phyloP scores from a whole-genome alignment of 2,113 vertebrate genomes.

The Mormyrus iriodes region DNA sequence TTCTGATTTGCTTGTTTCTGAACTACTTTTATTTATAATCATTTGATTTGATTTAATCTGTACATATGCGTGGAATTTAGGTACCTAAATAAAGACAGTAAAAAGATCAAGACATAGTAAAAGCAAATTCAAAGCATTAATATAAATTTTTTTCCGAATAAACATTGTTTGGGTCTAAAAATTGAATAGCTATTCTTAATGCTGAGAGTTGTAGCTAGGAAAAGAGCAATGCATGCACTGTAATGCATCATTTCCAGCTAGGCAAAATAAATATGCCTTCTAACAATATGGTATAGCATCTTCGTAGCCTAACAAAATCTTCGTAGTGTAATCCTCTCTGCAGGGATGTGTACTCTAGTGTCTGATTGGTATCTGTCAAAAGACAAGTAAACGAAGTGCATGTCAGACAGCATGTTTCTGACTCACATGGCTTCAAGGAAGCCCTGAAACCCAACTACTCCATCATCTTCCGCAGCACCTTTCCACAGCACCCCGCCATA shows the following conservation, averaged over 20 bases:
- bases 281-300: not conserved
- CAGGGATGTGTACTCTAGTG: not conserved
- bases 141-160: not conserved
- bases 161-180: not conserved
- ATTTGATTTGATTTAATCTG: not conserved
- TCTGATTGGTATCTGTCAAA: not conserved
- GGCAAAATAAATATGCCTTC: not conserved
- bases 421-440: not conserved
- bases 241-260: not conserved
- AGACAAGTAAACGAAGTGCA: not conserved
- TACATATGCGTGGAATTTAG: not conserved
- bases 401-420: not conserved
- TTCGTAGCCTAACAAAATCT: not conserved
- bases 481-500: not conserved
- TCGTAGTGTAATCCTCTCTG: not conserved
- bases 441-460: not conserved
- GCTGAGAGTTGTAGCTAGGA: not conserved
- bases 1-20: not conserved
- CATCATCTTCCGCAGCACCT: not conserved
- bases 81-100: not conserved
- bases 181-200: not conserved
- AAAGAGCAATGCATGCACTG: not conserved
- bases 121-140: not conserved
- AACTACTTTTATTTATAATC: not conserved
- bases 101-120: not conserved